Percentiles rank a stretch among this genome's conserved stretches.
phyloP scores from a whole-genome alignment of 2,113 vertebrate genomes.

The Hippocampus comes region DNA sequence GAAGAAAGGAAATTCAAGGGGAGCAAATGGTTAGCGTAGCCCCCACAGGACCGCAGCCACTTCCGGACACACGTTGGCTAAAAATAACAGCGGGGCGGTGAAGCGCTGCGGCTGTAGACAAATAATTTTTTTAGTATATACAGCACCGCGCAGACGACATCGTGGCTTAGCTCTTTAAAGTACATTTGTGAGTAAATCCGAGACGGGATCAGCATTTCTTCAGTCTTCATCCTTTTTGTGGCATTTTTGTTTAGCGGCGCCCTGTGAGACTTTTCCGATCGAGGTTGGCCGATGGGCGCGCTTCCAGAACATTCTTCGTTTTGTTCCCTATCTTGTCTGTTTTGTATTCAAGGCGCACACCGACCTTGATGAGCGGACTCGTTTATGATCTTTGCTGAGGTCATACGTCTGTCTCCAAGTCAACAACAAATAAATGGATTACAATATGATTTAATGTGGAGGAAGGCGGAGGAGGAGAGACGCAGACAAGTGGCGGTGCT shows the following conservation, averaged over 20 bases:
- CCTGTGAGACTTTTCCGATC: too few relatives aligned
- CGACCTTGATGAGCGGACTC: neutral
- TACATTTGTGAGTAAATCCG: too few relatives aligned
- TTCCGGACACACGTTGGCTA: conserved; percentile 46
- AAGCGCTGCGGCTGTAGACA: conserved; percentile 54
- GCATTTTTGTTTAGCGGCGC: neutral
- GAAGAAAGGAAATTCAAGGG: conserved; percentile 26
- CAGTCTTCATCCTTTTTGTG: too few relatives aligned
- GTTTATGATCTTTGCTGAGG: neutral
- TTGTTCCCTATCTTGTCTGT: neutral
- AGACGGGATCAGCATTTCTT: too few relatives aligned
- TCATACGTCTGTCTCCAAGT: neutral
- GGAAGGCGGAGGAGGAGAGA: neutral
- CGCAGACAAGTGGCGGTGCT: neutral
- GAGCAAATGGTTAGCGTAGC: conserved; percentile 37
- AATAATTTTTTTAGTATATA: conserved; percentile 6
- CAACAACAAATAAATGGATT: neutral
- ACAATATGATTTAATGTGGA: neutral
- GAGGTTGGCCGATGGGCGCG: neutral
- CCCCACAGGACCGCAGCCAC: conserved; percentile 24
- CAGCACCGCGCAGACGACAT: too few relatives aligned
- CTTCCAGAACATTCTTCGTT: neutral
- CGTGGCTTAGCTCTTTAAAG: too few relatives aligned
- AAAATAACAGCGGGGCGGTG: conserved; percentile 56
- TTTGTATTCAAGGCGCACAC: neutral